Evolutionary conservation across 2,888 invertebrate genomes (phyloP), one percentile per base, ranked within the genome.

Genomic region (Phortica magna): DNA sequence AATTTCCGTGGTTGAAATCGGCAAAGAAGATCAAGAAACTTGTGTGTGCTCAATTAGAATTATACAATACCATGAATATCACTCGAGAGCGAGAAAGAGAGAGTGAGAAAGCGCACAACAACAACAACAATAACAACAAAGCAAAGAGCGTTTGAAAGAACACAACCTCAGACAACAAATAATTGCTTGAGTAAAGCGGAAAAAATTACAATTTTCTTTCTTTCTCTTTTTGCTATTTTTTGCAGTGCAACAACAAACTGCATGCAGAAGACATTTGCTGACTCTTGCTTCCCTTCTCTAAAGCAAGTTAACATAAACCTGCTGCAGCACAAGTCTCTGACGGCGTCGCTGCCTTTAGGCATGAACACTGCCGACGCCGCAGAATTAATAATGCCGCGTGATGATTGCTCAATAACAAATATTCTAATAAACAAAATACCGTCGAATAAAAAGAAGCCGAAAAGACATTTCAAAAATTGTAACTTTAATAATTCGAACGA

Each of bases 91-190:
- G 48, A 53, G 22, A 53, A 22, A 71, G 55, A 10, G 53, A 48
- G 31, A 17, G 42, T n/a, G 67, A 31, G 67, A 9, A 41, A 14
- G n/a, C 39, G 39, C 10, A 19, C 19, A 14, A 71, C 31, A 14
- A 14, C 22, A 12, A 31, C 2, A 53, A 55, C 61, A 14, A 71
- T 14, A 14, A 14, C 22, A 12, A 31, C 2, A 53, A 55, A n/a
- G n/a, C 61, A 61, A 22, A 42, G 55, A 31, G 41, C 65, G 14
- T n/a, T 12, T 39, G 14, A 1, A 14, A 10, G 55, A 6, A 48
- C 70, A 53, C 55, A 71, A 71, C 70, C 70, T 71, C 39, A 71
- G 70, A 71, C 70, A 71, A 71, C 70, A 71, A 55, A 71, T 55
- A 71, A 53, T 71, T 53, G 53, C 31, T 71, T 71, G 70, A 71